A percentile compares a stretch with the other conserved stretches of the same genome.
Evolutionary conservation across 2,888 invertebrate species (phyloP).

Genomic region (Schizaphis graminum): DNA sequence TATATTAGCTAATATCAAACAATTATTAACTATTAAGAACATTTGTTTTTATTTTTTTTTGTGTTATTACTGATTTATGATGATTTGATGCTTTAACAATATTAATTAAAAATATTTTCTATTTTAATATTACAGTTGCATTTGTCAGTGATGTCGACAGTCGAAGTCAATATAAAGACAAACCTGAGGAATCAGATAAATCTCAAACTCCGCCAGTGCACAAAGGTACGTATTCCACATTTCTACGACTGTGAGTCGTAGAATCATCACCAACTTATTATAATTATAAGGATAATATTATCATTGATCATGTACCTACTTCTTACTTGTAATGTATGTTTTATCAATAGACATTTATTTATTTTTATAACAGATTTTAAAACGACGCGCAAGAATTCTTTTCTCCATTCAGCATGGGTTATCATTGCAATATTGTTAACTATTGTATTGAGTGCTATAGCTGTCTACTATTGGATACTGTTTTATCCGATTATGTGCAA

Average conservation of each 20-base stretch:
- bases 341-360: not conserved
- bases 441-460: slow-evolving; percentile 74
- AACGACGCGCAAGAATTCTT: not conserved
- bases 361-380: not conserved
- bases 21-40: not conserved
- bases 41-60: not conserved
- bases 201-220: slow-evolving; percentile 15
- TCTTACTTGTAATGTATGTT: not conserved
- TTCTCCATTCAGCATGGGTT: slow-evolving; percentile 76
- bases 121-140: slow-evolving; percentile 24
- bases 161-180: slow-evolving; percentile 43
- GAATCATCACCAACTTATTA: not conserved
- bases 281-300: not conserved
- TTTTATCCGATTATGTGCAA: slow-evolving; percentile 79
- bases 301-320: not conserved
- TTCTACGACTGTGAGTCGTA: not conserved
- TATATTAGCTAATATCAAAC: not conserved
- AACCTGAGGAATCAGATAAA: slow-evolving; percentile 27
- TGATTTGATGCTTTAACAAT: not conserved
- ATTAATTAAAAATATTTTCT: not conserved
- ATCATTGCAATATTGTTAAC: slow-evolving; percentile 75
- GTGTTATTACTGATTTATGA: not conserved
- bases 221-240: not conserved
- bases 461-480: slow-evolving; percentile 77
- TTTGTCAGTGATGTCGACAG: slow-evolving; percentile 15